Evolutionary conservation across 2,888 invertebrate genomes (phyloP), one percentile per base, ranked within the genome.

Genomic region (Carterocephalus palaemon): DNA sequence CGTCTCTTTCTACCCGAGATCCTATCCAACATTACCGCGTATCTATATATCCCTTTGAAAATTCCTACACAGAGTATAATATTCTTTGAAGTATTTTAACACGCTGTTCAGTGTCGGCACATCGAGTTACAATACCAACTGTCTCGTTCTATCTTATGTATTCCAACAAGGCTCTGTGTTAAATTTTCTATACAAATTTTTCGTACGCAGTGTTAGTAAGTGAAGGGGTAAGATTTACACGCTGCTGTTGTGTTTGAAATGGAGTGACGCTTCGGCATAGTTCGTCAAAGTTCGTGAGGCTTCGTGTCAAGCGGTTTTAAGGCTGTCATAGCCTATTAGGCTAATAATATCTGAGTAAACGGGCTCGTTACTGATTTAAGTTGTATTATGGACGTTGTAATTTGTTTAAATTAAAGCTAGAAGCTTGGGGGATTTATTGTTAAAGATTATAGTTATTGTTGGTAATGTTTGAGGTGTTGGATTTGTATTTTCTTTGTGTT

Each of bases 311-410:
- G 53, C 52, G 49, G 52, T 60, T 53, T 57, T 55, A 57, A 53
- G 49, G 43, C 63, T 64, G 64, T 61, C 64, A 59, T 54, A 57
- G 56, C 56, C 54, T 59, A 61, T 64, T 63, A 64, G 52, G 55
- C 51, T 57, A 59, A 61, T 62, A 60, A 57, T 57, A 57, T 54
- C 50, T 48, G 42, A 49, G 39, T 46, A 49, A 52, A 56, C 52
- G 52, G 47, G 55, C 47, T 57, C 48, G 29, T 51, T 54, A 49
- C 48, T 49, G 38, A 42, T 42, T 40, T 43, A 24, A 29, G 32
- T 26, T 48, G 32, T 39, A 19, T n/a, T n/a, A n/a, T n/a, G n/a
- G n/a, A n/a, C n/a, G n/a, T n/a, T n/a, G n/a, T n/a, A n/a, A n/a
- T n/a, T n/a, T n/a, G n/a, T n/a, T n/a, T n/a, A n/a, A n/a, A n/a